Base-by-base conservation (phyloP, 2,888 invertebrate species). In the Drosophila meridionalis region DNA sequence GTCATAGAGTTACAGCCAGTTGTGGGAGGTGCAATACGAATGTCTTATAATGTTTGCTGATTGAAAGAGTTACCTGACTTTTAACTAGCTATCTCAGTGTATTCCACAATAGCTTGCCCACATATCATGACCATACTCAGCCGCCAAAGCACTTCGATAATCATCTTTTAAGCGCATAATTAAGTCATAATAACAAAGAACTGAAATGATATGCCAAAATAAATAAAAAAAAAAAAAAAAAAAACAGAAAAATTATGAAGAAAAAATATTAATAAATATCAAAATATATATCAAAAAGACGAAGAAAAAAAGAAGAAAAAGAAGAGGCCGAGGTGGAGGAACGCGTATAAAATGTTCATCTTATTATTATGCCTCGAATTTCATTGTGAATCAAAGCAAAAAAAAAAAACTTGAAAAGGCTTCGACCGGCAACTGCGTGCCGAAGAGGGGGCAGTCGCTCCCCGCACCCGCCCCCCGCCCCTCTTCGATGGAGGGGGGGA, bases 111-210 rank as follows among this genome's bases (percentile, higher is more conserved):
- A 32, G 28, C 38, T 30, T 58, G 12, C 45, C 32, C 36, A 32
- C 20, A 50, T 43, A 70, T 62, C 67, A 48, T 26, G 9, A 53
- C 14, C 14, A 43, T 66, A 79, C 74, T 85, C 75, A 87, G 66
- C 58, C 70, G 63, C 59, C 34, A 20, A 63, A 63, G 61, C 58
- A 70, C 60, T 80, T 62, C 66, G 63, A 65, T 72, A 76, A 77
- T 76, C 76, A 73, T 68, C 80, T 77, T 71, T 83, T 67, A 80
- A 81, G 80, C 86, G 83, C 90, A 88, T 90, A 89, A 89, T 89
- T 90, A 89, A 90, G 82, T 90, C 87, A 86, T 86, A 86, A 90
- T 73, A 75, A 76, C 69, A 82, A 78, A 64, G 58, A 70, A 64
- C 50, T 64, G 65, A 75, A 80, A 85, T 89, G 84, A 90, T 86